These are phyloP conservation scores for Ianthella basta DNA, from an alignment of 37 sponge, comb jelly and placozoan genomes.

Conservation along the genomic window DNA sequence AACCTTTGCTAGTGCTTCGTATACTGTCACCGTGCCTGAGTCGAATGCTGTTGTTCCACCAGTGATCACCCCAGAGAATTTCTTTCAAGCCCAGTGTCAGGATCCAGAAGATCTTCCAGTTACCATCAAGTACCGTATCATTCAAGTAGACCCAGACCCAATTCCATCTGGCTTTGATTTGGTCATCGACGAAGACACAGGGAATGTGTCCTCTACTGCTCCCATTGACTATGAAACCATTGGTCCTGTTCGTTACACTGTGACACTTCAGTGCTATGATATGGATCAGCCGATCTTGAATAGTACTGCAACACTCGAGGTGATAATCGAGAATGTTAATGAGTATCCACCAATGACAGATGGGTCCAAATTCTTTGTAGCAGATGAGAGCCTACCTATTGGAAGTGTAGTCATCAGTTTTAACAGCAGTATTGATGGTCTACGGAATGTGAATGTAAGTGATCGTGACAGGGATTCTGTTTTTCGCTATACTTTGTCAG, in stretches of 20 bases:
- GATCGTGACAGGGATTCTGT: background rate
- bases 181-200: conserved; percentile 33
- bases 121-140: background rate
- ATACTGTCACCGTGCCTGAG: conserved; percentile 25
- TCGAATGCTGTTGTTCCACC: background rate
- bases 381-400: background rate
- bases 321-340: conserved; percentile 45
- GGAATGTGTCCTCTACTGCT: conserved; percentile 36
- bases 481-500: background rate
- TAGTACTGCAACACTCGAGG: conserved; percentile 30
- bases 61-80: conserved; percentile 1
- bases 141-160: background rate
- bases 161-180: conserved; percentile 33
- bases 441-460: too few species aligned
- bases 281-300: conserved; percentile 1
- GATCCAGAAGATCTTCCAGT: conserved; percentile 37
- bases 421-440: too few species aligned
- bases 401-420: background rate
- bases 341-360: conserved; percentile 41
- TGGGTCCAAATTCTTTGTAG: background rate
- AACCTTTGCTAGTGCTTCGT: conserved; percentile 18
- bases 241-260: conserved; percentile 32
- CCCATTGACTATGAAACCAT: conserved; percentile 61
- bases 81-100: conserved; percentile 49
- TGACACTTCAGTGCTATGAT: conserved; percentile 50